A percentile compares a stretch with the other conserved stretches of the same genome.
Conservation (phyloP, 2,113 vertebrate species). For the Candoia aspera region DNA sequence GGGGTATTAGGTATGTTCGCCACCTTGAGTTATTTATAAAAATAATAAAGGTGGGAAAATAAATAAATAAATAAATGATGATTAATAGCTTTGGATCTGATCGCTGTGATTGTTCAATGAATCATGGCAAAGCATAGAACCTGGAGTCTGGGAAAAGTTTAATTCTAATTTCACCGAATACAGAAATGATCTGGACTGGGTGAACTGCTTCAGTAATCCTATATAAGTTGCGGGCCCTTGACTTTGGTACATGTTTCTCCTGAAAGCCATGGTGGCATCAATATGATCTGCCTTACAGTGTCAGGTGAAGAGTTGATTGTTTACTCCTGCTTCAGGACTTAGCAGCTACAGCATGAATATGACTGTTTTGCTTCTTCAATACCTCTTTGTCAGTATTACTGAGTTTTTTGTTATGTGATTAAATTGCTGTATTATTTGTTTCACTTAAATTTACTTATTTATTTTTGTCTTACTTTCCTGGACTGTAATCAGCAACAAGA, state of each 20-base stretch:
- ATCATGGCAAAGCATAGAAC: background rate
- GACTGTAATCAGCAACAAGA: background rate
- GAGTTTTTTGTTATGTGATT: background rate
- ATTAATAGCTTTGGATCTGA: background rate
- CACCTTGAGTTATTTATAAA: too few species aligned
- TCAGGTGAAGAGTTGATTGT: background rate
- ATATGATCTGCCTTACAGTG: background rate
- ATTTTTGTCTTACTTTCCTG: background rate
- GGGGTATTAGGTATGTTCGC: too few species aligned
- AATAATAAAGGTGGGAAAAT: too few species aligned
- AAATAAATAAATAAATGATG: too few species aligned
- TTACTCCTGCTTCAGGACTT: background rate
- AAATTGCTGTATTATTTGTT: background rate
- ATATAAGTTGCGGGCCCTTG: background rate
- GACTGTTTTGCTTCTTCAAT: background rate
- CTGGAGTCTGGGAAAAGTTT: background rate
- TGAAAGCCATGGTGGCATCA: background rate
- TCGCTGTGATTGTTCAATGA: background rate
- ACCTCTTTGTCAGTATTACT: background rate
- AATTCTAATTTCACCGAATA: background rate
- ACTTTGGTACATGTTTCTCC: background rate
- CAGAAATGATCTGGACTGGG: background rate
- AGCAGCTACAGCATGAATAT: background rate
- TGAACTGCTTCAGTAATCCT: background rate
- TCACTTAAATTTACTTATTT: background rate